These are phyloP conservation scores for Nansenia antarctica DNA, from an alignment of 2,113 vertebrate species.

Conservation along the genomic window DNA sequence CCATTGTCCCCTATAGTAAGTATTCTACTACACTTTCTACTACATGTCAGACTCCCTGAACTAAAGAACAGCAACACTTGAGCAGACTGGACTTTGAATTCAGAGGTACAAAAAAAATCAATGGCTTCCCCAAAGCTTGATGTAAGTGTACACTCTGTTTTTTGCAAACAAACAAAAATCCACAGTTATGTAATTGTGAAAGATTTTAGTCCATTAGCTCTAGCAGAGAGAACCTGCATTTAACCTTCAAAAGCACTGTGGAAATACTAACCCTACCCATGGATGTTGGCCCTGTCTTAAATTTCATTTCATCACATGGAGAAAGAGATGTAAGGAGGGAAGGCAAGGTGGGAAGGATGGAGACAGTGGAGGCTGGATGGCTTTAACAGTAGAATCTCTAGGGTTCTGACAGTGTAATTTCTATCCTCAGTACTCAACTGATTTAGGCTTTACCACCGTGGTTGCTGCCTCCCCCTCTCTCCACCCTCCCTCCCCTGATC, in stretches of 20 bases:
- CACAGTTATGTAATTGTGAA: neutral
- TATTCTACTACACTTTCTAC: constrained; percentile 28
- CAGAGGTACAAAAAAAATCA: constrained; percentile 18
- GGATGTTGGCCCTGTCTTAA: constrained; percentile 36
- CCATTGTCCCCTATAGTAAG: constrained; percentile 82
- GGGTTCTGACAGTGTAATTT: constrained; percentile 60
- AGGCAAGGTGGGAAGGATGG: neutral
- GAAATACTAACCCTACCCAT: constrained; percentile 44
- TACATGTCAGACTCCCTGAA: neutral
- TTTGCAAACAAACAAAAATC: constrained; percentile 27
- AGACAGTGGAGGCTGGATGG: constrained; percentile 40
- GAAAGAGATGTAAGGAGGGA: neutral
- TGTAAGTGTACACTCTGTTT: constrained; percentile 18
- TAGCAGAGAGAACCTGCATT: constrained; percentile 5
- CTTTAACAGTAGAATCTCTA: constrained; percentile 62
- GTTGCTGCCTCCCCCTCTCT: constrained; percentile 24
- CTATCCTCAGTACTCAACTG: constrained; percentile 41
- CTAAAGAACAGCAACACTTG: neutral
- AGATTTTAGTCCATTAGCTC: neutral
- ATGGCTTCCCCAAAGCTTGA: constrained; percentile 5
- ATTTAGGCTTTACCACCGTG: constrained; percentile 28
- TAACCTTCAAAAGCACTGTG: constrained; percentile 27
- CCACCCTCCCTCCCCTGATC: constrained; percentile 14
- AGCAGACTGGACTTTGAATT: neutral
- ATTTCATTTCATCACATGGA: constrained; percentile 59